These are phyloP conservation scores for Sebastes fasciatus DNA, from an alignment of 2,113 vertebrate genomes.

Conservation along the genomic window DNA sequence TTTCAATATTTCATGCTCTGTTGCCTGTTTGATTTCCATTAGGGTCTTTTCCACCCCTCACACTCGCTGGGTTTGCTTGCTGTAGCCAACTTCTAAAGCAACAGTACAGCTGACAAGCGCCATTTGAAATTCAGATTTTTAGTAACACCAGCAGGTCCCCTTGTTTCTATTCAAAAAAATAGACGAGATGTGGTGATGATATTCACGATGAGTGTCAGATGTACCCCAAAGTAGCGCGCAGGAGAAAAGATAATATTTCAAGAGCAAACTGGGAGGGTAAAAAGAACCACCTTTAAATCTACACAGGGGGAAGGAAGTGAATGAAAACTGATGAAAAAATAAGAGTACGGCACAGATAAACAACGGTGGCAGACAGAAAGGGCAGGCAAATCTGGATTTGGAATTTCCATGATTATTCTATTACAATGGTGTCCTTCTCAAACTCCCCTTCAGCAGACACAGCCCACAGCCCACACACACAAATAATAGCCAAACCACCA, in stretches of 20 bases:
- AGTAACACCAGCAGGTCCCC: conserved; percentile 25
- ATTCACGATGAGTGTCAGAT: conserved; percentile 43
- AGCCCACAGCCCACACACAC: conserved; percentile 52
- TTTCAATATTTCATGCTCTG: conserved; percentile 73
- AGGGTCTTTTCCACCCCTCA: conserved; percentile 22
- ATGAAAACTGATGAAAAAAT: not conserved
- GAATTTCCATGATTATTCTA: conserved; percentile 60
- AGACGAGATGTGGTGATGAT: conserved; percentile 31
- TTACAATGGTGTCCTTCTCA: conserved; percentile 66
- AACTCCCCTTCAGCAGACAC: conserved; percentile 56
- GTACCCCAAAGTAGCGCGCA: not conserved
- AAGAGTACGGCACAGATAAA: conserved; percentile 16
- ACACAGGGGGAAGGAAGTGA: not conserved
- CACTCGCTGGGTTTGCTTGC: not conserved
- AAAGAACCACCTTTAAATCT: conserved; percentile 2
- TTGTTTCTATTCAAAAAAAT: not conserved
- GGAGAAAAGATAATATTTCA: not conserved
- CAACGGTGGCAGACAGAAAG: conserved; percentile 32
- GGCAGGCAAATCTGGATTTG: conserved; percentile 36
- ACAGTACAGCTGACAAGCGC: conserved; percentile 41
- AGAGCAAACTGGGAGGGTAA: not conserved
- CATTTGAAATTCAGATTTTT: conserved; percentile 62
- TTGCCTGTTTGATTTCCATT: conserved; percentile 67
- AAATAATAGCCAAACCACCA: conserved; percentile 55
- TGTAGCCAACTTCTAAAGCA: conserved; percentile 41